Percentiles rank a stretch among this genome's conserved stretches.
Conservation (phyloP, 2,797 vertebrate species). For the Amazonetta brasiliensis region DNA sequence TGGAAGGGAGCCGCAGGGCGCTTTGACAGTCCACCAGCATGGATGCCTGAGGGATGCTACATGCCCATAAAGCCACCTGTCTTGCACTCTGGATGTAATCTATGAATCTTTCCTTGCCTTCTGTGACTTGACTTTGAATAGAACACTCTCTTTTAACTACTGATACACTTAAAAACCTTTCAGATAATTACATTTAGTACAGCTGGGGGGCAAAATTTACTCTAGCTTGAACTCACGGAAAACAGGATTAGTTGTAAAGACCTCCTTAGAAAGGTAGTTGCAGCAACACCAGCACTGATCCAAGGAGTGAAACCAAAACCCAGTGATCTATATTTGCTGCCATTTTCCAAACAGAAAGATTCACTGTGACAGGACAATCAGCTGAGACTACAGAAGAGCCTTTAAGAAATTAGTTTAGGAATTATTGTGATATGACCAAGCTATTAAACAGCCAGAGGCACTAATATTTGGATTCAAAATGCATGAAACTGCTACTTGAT, state of each 20-base stretch:
- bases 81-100: not conserved
- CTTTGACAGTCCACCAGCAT: not conserved
- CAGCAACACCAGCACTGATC: not conserved
- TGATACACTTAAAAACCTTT: not conserved
- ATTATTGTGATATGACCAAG: not conserved
- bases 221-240: not conserved
- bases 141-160: not conserved
- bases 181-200: not conserved
- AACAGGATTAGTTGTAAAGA: not conserved
- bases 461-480: not conserved
- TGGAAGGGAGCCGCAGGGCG: not conserved
- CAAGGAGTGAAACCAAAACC: not conserved
- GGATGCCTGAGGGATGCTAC: not conserved
- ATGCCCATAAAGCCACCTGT: not conserved
- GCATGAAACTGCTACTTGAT: not conserved
- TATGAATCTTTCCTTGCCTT: not conserved
- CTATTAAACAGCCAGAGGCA: not conserved
- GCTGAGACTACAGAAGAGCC: not conserved
- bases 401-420: conserved; percentile 20
- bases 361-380: not conserved
- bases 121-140: not conserved
- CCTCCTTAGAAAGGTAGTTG: not conserved
- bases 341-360: not conserved
- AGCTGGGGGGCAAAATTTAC: not conserved
- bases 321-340: not conserved